Base-by-base conservation (phyloP, 53 echinoderm and acorn worm genomes). In the Zoroaster sp. region DNA sequence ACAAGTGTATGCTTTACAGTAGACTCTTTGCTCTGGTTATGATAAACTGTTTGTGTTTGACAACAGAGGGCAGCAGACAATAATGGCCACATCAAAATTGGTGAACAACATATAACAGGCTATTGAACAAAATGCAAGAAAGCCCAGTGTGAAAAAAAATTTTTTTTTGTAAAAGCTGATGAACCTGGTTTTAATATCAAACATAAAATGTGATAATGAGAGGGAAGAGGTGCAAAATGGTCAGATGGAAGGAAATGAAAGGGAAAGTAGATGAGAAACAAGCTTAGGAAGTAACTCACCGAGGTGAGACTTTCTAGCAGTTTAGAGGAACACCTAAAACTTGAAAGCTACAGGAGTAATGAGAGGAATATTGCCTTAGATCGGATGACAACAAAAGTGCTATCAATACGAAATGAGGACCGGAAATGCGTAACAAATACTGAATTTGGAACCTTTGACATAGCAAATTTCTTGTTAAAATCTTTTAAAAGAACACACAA, bases 261-360 rank as follows among this genome's bases (percentile, higher is more conserved):
- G 71, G 69, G 47, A n/a, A n/a, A n/a, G n/a, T n/a, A n/a, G n/a
- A n/a, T n/a, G n/a, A n/a, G n/a, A n/a, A n/a, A n/a, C n/a, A n/a
- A n/a, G n/a, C n/a, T n/a, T n/a, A 71, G 85, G 70, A 35, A 34
- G 53, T 71, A 44, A 85, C 85, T 85, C 85, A 85, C 85, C 85
- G 85, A 85, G 85, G 85, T 85, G 85, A 85, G 85, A 70, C 71
- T 85, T 85, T 85, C 85, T 47, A 85, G 85, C 43, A 21, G 71
- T 85, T 85, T 85, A 71, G 85, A 85, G 85, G 70, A 65, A 30
- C 74, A 46, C 33, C 82, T 89, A 89, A 89, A 89, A 89, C 90
- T 89, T 89, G 90, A 89, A 89, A 63, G 90, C 82, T 81, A 85
- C 28, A 70, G 71, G 85, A 85, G 68, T 69, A 23, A 49, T 63